phyloP scores from a whole-genome alignment of 2,113 vertebrate genomes.

The Phycodurus eques region DNA sequence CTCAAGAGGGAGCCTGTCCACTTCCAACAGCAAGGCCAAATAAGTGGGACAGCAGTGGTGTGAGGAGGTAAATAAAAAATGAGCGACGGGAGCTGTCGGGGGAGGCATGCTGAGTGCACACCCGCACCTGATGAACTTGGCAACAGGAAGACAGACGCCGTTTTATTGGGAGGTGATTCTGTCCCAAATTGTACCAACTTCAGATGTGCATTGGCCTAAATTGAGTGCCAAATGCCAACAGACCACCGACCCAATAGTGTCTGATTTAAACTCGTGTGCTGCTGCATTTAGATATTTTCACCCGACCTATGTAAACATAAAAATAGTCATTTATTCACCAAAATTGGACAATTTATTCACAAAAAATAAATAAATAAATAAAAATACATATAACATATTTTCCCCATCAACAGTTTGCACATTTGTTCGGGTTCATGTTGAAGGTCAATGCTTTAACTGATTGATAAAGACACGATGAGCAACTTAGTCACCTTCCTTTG shows the following conservation, averaged over 20 bases:
- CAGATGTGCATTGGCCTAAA: constrained; percentile 51
- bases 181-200: constrained; percentile 37
- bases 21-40: constrained; percentile 28
- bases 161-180: constrained; percentile 38
- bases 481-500: background rate
- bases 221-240: constrained; percentile 36
- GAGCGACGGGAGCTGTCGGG: constrained; percentile 20
- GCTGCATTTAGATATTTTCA: background rate
- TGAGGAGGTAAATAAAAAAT: constrained; percentile 10
- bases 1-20: constrained; percentile 36
- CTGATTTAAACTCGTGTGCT: constrained; percentile 48
- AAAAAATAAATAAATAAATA: background rate
- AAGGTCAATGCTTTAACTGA: background rate
- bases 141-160: constrained; percentile 21
- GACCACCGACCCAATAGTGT: constrained; percentile 39
- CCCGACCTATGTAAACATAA: background rate
- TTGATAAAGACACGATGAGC: background rate
- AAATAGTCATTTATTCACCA: background rate
- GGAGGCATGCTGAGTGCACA: constrained; percentile 21
- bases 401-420: background rate
- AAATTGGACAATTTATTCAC: background rate
- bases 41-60: constrained; percentile 21
- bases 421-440: background rate
- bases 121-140: constrained; percentile 49
- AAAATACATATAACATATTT: background rate